Base-by-base conservation (phyloP, 2,888 invertebrate genomes). In the Perizoma flavofasciatum region DNA sequence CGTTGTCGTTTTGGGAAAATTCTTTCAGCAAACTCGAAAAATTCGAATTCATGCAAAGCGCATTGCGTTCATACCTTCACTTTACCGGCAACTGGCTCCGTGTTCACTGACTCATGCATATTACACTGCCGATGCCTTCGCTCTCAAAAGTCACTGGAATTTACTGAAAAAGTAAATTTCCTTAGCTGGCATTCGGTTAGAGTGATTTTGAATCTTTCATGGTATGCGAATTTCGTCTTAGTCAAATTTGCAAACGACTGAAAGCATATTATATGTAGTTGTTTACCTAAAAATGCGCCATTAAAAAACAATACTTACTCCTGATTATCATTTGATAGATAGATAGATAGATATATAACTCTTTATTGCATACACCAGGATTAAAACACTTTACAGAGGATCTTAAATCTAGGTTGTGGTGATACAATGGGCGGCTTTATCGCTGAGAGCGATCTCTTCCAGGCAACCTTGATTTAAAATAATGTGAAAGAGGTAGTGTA, bases 41-140 rank as follows among this genome's bases (percentile, higher is more conserved):
- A 55, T 51, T 48, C 43, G 33, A 49, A 43, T 41, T 62, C 41
- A 45, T 50, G 52, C 59, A 54, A 50, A 63, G 63, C 55, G 59
- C 59, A 63, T 63, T 53, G 46, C 56, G 56, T 51, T 46, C 46
- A 54, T 59, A 37, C 53, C 61, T 58, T 51, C 58, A 55, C 66
- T 75, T 78, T 75, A 68, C 71, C 69, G 63, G 65, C 70, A 70
- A 73, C 73, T 73, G 67, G 68, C 67, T 70, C 62, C 69, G 66
- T 73, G 70, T 69, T 74, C 75, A 81, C 77, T 78, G 79, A 77
- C 77, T 86, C 84, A 79, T 86, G 80, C 81, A 87, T 85, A 84
- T 86, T 86, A 83, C 85, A 85, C 81, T 73, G 61, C 74, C 75
- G 76, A 77, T 75, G 79, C 77, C 77, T 78, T 75, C 70, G 73